These are phyloP conservation scores for Gymnocheta viridis DNA, from an alignment of 2,888 invertebrate genomes.

Conservation along the genomic window DNA sequence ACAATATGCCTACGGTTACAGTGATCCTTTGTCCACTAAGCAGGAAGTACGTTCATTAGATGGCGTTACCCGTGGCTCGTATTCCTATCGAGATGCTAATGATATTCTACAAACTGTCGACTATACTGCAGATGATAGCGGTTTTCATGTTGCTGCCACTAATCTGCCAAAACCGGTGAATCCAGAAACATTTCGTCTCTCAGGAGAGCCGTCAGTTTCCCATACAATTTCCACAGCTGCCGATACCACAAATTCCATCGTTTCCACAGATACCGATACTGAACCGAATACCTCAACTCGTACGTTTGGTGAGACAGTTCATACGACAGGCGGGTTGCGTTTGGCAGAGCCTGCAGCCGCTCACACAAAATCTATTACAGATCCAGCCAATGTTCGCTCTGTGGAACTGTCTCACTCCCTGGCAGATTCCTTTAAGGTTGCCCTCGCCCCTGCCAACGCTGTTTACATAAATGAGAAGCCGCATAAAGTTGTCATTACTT, in stretches of 20 bases:
- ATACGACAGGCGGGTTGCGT: conserved; percentile 76
- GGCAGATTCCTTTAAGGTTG: conserved; percentile 81
- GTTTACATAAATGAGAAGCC: conserved; percentile 74
- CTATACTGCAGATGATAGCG: conserved; percentile 84
- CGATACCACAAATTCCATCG: conserved; percentile 65
- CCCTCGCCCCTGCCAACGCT: conserved; percentile 73
- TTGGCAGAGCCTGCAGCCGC: conserved; percentile 71
- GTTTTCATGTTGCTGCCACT: conserved; percentile 86
- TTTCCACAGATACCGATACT: conserved; percentile 74
- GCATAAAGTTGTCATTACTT: conserved; percentile 61
- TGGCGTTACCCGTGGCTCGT: conserved; percentile 85
- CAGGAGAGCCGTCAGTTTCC: conserved; percentile 63
- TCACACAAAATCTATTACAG: conserved; percentile 65
- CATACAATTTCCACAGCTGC: conserved; percentile 65
- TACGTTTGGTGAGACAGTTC: conserved; percentile 75
- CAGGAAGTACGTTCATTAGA: conserved; percentile 84
- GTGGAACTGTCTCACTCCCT: conserved; percentile 75
- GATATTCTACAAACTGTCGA: conserved; percentile 84
- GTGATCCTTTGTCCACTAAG: conserved; percentile 84
- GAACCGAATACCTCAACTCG: conserved; percentile 76
- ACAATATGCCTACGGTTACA: conserved; percentile 85
- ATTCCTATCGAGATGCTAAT: conserved; percentile 85
- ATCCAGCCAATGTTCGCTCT: conserved; percentile 70
- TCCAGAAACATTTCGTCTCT: conserved; percentile 51
- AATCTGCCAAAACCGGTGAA: conserved; percentile 83